These are phyloP conservation scores for Drosophila erecta DNA, from an alignment of 1,140 invertebrate species.

Conservation along the genomic window DNA sequence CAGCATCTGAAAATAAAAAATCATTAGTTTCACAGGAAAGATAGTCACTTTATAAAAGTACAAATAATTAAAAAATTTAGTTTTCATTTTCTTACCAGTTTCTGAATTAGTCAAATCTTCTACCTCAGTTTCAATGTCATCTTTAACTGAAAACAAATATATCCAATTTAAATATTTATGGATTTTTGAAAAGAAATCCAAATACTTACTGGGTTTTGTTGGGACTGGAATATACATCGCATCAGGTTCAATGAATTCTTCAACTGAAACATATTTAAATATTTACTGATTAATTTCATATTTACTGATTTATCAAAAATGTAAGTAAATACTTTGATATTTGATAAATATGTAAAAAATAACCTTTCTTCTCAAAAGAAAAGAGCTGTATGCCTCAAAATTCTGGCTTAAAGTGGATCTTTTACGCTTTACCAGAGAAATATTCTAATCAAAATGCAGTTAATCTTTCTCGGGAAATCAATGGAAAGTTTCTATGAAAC, in stretches of 20 bases:
- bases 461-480: constrained; percentile 6
- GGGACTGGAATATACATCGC: background rate
- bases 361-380: too few relatives aligned
- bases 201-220: background rate
- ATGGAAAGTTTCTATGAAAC: constrained; percentile 1
- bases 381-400: background rate
- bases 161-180: background rate
- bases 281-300: background rate
- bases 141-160: background rate
- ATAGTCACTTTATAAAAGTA: too few relatives aligned
- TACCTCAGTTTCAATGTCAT: background rate
- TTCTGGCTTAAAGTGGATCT: background rate
- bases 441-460: constrained; percentile 1
- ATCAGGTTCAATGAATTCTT: background rate
- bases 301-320: too few relatives aligned
- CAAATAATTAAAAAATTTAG: too few relatives aligned
- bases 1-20: background rate
- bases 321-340: too few relatives aligned
- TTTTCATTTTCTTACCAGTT: background rate
- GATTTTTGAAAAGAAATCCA: background rate
- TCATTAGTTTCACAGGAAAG: too few relatives aligned
- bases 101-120: constrained; percentile 3
- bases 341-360: too few relatives aligned
- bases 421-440: background rate
- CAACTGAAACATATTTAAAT: background rate